Evolutionary conservation across 1,140 invertebrate species (phyloP).

Genomic region (Spodoptera litura): DNA sequence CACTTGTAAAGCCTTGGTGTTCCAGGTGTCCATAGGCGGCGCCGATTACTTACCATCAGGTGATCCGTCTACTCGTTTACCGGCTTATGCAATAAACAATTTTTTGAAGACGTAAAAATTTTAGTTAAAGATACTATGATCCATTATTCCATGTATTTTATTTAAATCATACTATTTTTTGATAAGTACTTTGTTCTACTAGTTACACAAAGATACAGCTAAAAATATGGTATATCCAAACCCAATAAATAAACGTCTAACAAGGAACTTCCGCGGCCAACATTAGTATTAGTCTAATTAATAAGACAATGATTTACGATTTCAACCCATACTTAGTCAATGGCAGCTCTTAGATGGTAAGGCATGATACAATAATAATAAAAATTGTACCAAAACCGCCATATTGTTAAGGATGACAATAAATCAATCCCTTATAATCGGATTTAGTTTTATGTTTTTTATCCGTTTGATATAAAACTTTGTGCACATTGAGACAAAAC

Average conservation of each 20-base stretch:
- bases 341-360: neutral
- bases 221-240: neutral
- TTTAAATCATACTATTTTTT: too few species aligned
- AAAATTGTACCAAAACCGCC: conserved; percentile 32
- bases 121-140: too few species aligned
- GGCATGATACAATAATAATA: conserved; percentile 3
- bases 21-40: too few species aligned
- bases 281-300: conserved; percentile 7
- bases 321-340: neutral
- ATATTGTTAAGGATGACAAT: conserved; percentile 30
- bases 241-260: neutral
- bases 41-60: too few species aligned
- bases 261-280: neutral
- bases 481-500: neutral
- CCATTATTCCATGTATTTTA: too few species aligned
- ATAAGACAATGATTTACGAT: conserved; percentile 30
- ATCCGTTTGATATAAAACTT: neutral
- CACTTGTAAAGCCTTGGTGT: too few species aligned
- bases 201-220: too few species aligned
- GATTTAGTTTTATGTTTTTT: conserved; percentile 8
- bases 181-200: too few species aligned
- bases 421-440: conserved; percentile 45
- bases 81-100: too few species aligned
- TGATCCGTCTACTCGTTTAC: too few species aligned
- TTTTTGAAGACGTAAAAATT: too few species aligned